These are phyloP conservation scores for Octodonta nipae DNA, from an alignment of 2,888 invertebrate genomes.

Conservation along the genomic window DNA sequence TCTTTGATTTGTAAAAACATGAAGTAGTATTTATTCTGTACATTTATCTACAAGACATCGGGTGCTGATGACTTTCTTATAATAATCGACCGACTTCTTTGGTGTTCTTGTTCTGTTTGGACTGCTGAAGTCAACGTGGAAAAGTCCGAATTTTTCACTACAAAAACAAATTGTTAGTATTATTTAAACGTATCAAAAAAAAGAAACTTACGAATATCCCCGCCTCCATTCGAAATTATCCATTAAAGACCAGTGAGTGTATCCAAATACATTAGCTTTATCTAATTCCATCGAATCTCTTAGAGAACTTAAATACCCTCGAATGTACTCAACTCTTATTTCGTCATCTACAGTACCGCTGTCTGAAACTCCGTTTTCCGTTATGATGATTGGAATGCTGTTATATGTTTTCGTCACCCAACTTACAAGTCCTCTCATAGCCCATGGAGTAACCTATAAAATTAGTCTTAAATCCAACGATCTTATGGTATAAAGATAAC, in stretches of 20 bases:
- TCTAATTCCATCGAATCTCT: no score
- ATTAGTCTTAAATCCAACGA: no score
- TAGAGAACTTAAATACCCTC: no score
- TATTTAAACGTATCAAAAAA: no score
- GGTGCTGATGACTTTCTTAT: constrained; percentile 6
- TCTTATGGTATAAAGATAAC: no score
- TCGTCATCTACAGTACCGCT: constrained; percentile 6
- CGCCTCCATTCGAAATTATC: constrained; percentile 21
- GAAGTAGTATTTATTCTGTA: no score
- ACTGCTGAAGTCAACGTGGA: constrained; percentile 3
- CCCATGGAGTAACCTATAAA: constrained; percentile 43
- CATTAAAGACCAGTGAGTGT: constrained; percentile 19
- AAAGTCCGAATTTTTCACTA: constrained; percentile 9
- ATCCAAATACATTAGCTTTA: constrained; percentile 16
- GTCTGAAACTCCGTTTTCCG: constrained; percentile 44
- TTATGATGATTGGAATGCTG: constrained; percentile 42
- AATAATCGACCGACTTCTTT: constrained; percentile 1
- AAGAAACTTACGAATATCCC: constrained; percentile 18
- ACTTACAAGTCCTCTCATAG: constrained; percentile 42
- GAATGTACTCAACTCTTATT: constrained; percentile 6
- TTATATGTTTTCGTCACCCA: constrained; percentile 31
- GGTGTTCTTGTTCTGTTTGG: constrained; percentile 3
- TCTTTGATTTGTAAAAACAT: no score
- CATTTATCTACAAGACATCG: constrained; percentile 10
- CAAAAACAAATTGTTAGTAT: constrained; percentile 20